Base-by-base conservation (phyloP, 2,888 invertebrate species). In the Mayetiola destructor region DNA sequence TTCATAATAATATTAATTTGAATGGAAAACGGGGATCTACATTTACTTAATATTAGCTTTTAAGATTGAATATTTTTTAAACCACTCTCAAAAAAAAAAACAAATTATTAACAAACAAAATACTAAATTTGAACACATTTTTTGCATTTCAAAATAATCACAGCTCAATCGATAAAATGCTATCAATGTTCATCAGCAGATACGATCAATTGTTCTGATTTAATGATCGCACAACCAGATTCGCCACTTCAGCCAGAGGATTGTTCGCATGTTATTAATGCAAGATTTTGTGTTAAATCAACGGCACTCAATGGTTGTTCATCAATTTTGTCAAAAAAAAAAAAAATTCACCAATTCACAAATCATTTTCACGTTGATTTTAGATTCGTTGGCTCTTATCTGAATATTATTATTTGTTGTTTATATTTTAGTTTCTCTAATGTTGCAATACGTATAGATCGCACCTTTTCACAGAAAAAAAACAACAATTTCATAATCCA, bases 271-370 rank as follows among this genome's bases (percentile, higher is more conserved):
- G 81, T 91, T 57, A 84, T 82, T 69, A 81, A 84, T 68, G 88
- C 91, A 55, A 77, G 77, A 64, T 91, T 82, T 75, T 93, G 93
- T 75, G 77, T 92, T 64, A 92, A 92, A 77, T 80, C 82, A 55
- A 83, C 82, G 64, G 85, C 80, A 73, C 65, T 63, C 40, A 60
- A 64, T 60, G 63, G 64, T 64, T 62, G 59, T 35, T 52, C 54
- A 55, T 29, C 32, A 23, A 54, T 40, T 48, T 48, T 16, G 3
- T 53, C 35, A 12, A 37, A 35, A 23, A 23, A 23, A 4, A 12
- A 39, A n/a, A n/a, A n/a, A n/a, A n/a, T n/a, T n/a, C 16, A 16
- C n/a, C 23, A 57, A 20, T 53, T 59, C 48, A n/a, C 1, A 21
- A 12, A 54, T 35, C 14, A 35, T n/a, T 59, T 39, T 21, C 27